A percentile compares a stretch with the other conserved stretches of the same genome.
phyloP scores from a whole-genome alignment of 2,888 invertebrate species.

The Lasioglossum zephyrum region DNA sequence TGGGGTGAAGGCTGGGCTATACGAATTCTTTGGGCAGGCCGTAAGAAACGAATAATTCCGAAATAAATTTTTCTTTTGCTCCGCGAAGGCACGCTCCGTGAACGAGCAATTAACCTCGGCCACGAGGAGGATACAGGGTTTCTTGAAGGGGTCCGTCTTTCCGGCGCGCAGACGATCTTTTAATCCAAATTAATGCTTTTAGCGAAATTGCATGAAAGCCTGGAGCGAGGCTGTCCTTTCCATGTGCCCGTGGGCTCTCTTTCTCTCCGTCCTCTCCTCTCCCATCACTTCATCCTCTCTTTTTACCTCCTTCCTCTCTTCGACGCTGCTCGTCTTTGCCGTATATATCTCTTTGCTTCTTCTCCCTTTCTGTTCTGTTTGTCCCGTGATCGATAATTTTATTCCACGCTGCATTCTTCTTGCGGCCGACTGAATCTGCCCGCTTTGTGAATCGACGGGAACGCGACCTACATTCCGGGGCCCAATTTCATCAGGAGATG shows the following conservation, averaged over 20 bases:
- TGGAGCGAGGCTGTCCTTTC: conserved; percentile 72
- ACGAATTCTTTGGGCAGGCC: conserved; percentile 14
- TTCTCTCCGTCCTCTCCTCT: neutral
- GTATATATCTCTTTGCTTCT: conserved; percentile 28
- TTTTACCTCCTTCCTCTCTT: neutral
- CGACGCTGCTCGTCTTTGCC: conserved; percentile 6
- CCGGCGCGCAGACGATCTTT: conserved; percentile 77
- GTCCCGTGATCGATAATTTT: conserved; percentile 62
- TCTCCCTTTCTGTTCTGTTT: conserved; percentile 37
- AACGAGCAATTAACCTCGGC: conserved; percentile 74
- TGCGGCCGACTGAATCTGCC: conserved; percentile 24
- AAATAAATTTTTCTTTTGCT: conserved; percentile 58
- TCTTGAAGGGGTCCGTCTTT: conserved; percentile 68
- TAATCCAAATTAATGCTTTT: conserved; percentile 83
- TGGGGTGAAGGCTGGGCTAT: neutral
- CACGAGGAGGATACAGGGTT: conserved; percentile 49
- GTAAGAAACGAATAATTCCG: conserved; percentile 34
- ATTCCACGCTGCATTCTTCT: conserved; percentile 27
- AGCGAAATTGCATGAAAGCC: conserved; percentile 80
- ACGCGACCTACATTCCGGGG: conserved; percentile 34
- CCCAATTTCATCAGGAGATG: conserved; percentile 26
- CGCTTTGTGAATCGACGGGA: conserved; percentile 19
- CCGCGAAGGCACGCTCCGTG: conserved; percentile 60
- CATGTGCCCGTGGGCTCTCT: conserved; percentile 54
- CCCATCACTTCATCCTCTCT: neutral